Conservation (phyloP, 2,888 invertebrate species). For the Brenthis hecate region DNA sequence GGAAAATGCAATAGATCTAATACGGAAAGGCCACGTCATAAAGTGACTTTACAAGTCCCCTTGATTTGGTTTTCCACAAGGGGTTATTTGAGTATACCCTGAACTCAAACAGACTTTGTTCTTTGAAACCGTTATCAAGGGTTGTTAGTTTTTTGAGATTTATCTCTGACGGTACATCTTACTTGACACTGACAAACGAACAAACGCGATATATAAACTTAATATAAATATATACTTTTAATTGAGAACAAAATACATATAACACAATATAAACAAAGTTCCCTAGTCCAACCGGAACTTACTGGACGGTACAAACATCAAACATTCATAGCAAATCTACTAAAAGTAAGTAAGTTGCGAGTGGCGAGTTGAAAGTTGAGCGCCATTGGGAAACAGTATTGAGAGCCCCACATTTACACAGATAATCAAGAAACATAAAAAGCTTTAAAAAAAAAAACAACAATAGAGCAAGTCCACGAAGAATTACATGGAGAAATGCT, state of each 20-base stretch:
- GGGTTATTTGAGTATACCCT: slow-evolving; percentile 86
- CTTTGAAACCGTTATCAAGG: slow-evolving; percentile 66
- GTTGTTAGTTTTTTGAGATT: slow-evolving; percentile 42
- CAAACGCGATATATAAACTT: slow-evolving; percentile 2
- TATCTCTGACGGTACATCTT: slow-evolving; percentile 29
- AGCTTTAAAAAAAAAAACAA: slow-evolving; percentile 63
- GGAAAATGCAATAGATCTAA: slow-evolving; percentile 6
- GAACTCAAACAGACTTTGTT: slow-evolving; percentile 56
- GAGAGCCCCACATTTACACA: slow-evolving; percentile 65
- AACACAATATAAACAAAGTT: slow-evolving; percentile 45
- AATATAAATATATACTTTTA: slow-evolving; percentile 16
- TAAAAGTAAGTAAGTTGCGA: slow-evolving; percentile 54
- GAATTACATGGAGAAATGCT: slow-evolving; percentile 60
- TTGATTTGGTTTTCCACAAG: slow-evolving; percentile 91
- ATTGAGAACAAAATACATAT: slow-evolving; percentile 10
- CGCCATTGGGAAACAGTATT: slow-evolving; percentile 55
- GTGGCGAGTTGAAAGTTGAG: slow-evolving; percentile 51
- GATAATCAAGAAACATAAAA: slow-evolving; percentile 67
- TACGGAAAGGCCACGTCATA: slow-evolving; percentile 83
- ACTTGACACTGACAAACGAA: slow-evolving; percentile 11
- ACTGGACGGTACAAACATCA: slow-evolving; percentile 56
- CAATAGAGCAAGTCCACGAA: slow-evolving; percentile 60
- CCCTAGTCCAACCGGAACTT: slow-evolving; percentile 57
- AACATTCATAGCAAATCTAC: slow-evolving; percentile 64
- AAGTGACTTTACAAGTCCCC: slow-evolving; percentile 84